Evolutionary conservation across 2,113 vertebrate genomes (phyloP), one percentile per base, ranked within the genome.

Genomic region (Pelvicachromis taeniatus): DNA sequence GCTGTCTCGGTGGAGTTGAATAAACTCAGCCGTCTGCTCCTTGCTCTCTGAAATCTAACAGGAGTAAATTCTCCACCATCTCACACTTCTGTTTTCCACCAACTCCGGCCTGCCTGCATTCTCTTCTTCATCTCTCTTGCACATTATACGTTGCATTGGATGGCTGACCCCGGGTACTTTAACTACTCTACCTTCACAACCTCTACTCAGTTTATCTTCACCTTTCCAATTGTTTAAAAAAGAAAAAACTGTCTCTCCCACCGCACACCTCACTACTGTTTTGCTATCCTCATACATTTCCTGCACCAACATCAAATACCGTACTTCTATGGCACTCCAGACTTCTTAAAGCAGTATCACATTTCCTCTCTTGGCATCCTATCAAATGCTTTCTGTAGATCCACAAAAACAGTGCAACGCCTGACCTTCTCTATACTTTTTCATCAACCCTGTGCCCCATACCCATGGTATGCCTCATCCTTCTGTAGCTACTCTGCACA

Each of bases 311-410:
- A 33, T 63, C 59, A 38, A 33, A 63, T 5, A 0, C 59, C 11
- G 5, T 61, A n/a, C 31, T 35, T n/a, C 31, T 35, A n/a, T 12
- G 31, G 17, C n/a, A 63, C 59, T 1, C 59, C 3, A 6, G 0
- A 38, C 19, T 38, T 0, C 59, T 21, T 0, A 38, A 63, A 13
- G 10, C 33, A 21, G 59, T 13, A 38, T 8, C 33, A 38, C 59
- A 38, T 38, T 63, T 63, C 33, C 19, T 38, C 19, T 63, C 33
- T 63, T 4, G 33, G 59, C 10, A 63, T 13, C 19, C 38, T 65
- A 65, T 65, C 33, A 65, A 13, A 3, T 21, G 61, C 61, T 65
- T 40, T 21, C 19, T 65, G 19, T 65, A 65, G 61, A 14, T 65
- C 11, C 33, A 21, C 61, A 65, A 65, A 65, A 38, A 38, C 33